Percentiles rank a stretch among this genome's conserved stretches.
Conservation (phyloP, 35 echinoderm and acorn worm genomes). For the Nesometra sesokonis region DNA sequence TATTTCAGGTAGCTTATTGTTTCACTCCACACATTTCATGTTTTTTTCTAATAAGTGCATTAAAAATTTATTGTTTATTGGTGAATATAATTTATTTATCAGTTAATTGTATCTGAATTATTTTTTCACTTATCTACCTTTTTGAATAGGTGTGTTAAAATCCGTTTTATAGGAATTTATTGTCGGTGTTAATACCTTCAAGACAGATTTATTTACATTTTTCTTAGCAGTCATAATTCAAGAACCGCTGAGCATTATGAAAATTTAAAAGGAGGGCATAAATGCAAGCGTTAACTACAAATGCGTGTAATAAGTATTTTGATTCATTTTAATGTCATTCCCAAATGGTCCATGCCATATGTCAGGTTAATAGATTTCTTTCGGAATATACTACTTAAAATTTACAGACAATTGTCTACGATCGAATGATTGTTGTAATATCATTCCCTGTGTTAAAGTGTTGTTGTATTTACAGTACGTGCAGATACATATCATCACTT, state of each 20-base stretch:
- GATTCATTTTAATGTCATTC: not conserved
- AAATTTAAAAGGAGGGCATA: not conserved
- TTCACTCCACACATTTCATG: too few species aligned
- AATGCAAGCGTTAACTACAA: not conserved
- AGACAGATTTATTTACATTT: not conserved
- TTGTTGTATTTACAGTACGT: too few species aligned
- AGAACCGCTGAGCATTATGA: not conserved
- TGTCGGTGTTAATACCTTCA: not conserved
- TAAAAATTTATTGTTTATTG: too few species aligned
- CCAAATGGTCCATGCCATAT: not conserved
- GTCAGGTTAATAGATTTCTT: not conserved
- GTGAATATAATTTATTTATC: too few species aligned
- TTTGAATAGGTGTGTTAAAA: too few species aligned
- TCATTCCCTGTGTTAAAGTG: too few species aligned
- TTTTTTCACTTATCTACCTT: too few species aligned
- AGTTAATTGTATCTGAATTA: too few species aligned
- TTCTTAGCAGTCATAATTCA: not conserved
- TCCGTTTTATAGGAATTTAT: too few species aligned
- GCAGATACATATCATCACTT: too few species aligned
- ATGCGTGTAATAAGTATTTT: not conserved
- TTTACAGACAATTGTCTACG: not conserved
- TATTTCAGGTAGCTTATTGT: too few species aligned
- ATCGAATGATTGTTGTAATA: not conserved
- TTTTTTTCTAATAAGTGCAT: too few species aligned
- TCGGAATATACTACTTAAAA: not conserved